Base-by-base conservation (phyloP, 30 jellyfish, hydroid and myxozoan genomes). In the Mastigias papua region DNA sequence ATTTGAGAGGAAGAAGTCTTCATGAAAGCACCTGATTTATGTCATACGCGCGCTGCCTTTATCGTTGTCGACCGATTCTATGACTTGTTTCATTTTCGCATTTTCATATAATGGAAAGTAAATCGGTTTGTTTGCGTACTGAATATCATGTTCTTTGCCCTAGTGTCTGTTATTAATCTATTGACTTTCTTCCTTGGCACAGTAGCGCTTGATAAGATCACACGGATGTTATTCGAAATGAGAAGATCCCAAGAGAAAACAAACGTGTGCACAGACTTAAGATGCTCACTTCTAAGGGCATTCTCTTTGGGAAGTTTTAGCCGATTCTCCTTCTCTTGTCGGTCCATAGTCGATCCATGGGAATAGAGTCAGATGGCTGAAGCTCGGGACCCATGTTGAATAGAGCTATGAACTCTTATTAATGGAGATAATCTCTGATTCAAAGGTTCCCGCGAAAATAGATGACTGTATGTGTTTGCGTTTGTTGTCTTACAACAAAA, bases 371-470 rank as follows among this genome's bases (percentile, higher is more conserved):
- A 77, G 88, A 58, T 77, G 88, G 78, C 33, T 5, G 63, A 77
- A 34, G 79, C 77, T 58, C 67, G 26, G 69, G 42, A 11, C 77
- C 78, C 67, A 63, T 77, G 88, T 58, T 74, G 88, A 67, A 77
- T 9, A 74, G 77, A 34, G 76, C 78, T 77, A 42, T 61, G 88
- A 77, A 58, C 75, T 62, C 81, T 66, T 81, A 79, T 33, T 48
- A 33, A 37, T 57, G 29, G 74, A 33, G 81, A 63, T 79, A 79
- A 79, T 79, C 90, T 22, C 62, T 63, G 61, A 66, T 60, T 79
- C 90, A 79, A 79, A 79, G 90, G 81, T 63, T 32, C 69, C 90
- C 90, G 90, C 90, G 57, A 79, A 79, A 32, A 62, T 33, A 50
- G 62, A 29, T 72, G 26, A n/a, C 83, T 63, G 20, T 33, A 37